Percentiles rank a stretch among this genome's conserved stretches.
These are phyloP conservation scores for Drosophila gaucha DNA, from an alignment of 2,888 invertebrate species.

Conservation along the genomic window DNA sequence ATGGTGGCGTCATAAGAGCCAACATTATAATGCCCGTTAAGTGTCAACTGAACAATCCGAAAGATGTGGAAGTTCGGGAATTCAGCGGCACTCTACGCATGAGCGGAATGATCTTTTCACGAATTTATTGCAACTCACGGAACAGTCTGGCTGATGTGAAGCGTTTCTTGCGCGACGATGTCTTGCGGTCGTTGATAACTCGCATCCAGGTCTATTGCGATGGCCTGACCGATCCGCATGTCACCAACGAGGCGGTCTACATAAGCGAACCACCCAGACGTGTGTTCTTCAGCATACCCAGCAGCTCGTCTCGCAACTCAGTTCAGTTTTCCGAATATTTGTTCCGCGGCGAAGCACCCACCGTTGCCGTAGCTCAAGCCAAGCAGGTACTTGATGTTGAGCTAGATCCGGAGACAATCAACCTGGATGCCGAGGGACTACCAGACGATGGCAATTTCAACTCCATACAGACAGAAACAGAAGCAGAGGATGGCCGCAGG, in stretches of 20 bases:
- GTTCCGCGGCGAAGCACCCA: conserved; percentile 94
- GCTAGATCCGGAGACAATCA: conserved; percentile 89
- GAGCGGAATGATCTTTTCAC: conserved; percentile 83
- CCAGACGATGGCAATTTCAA: conserved; percentile 88
- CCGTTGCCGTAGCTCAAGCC: conserved; percentile 92
- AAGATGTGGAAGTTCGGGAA: conserved; percentile 72
- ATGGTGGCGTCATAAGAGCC: conserved; percentile 84
- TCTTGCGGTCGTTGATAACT: conserved; percentile 92
- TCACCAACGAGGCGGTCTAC: conserved; percentile 84
- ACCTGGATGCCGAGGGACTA: conserved; percentile 91
- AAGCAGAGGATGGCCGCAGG: conserved; percentile 79
- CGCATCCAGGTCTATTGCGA: conserved; percentile 97
- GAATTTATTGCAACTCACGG: conserved; percentile 92
- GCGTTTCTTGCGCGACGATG: conserved; percentile 91
- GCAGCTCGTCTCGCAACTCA: conserved; percentile 8
- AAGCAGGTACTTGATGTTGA: conserved; percentile 92
- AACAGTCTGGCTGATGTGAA: conserved; percentile 90
- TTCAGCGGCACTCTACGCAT: conserved; percentile 82
- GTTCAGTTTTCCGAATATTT: conserved; percentile 94
- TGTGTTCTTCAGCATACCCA: conserved; percentile 90
- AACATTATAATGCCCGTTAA: conserved; percentile 90
- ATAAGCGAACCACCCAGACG: conserved; percentile 96
- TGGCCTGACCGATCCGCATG: conserved; percentile 88
- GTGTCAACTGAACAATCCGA: conserved; percentile 82
- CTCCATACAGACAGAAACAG: conserved; percentile 30